Base-by-base conservation (phyloP, 2,113 vertebrate genomes). In the Prionailurus viverrinus region DNA sequence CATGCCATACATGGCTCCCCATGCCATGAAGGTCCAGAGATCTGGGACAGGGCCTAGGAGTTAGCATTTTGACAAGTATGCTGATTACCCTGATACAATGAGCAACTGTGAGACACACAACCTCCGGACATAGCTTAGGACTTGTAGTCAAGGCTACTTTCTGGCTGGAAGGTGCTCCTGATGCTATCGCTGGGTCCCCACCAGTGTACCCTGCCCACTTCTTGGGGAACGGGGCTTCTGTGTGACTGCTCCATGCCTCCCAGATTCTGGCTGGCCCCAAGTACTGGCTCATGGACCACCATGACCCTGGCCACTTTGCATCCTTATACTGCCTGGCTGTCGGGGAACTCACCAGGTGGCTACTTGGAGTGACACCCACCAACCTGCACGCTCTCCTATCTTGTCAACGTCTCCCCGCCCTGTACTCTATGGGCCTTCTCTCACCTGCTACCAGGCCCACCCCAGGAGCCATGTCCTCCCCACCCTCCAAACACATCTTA, bases 381-480 rank as follows among this genome's bases (percentile, higher is more conserved):
- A 9, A 27, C 61, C 66, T 63, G 18, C 53, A 69, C 1, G n/a
- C 69, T 89, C 19, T 45, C 25, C 18, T 23, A 4, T 15, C 29
- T 53, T 31, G 27, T 14, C 48, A 2, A 33, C 8, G 13, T 21
- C 11, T 4, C 25, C 23, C 36, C 15, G n/a, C 5, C 9, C 10
- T 53, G 3, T 39, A 29, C 53, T 12, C 1, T 9, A 7, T 11
- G 25, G 79, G 39, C 31, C 55, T 53, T 39, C 25, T 68, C 78
- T 18, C 15, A 0, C 36, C 13, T 21, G 2, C 45, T 80, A 63
- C 91, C 21, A 33, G 23, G 27, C 71, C 63, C 48, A 1, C n/a
- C 31, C 16, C 1, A 0, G 0, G 4, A 8, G 13, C 41, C 11
- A 6, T 29, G 73, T 39, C 41, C 4, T 8, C 16, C 10, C 66